These are phyloP conservation scores for Drosophila mettleri DNA, from an alignment of 2,888 invertebrate species.

Conservation along the genomic window DNA sequence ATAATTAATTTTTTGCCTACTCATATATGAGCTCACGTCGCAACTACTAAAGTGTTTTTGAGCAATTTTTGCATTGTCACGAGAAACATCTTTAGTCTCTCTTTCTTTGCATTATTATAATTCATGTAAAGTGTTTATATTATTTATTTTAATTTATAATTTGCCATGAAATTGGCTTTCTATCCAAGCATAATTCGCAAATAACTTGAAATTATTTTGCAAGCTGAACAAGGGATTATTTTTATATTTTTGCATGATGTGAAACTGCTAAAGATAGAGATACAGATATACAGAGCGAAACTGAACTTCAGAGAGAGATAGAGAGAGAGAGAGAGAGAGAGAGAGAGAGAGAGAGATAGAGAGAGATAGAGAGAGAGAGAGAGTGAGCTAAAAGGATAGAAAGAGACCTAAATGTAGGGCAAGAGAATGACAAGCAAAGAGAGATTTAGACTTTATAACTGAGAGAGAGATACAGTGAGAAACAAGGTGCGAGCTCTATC, in stretches of 20 bases:
- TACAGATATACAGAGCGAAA: no score
- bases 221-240: not conserved
- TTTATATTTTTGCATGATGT: no score
- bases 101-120: not conserved
- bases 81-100: not conserved
- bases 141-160: not conserved
- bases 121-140: not conserved
- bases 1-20: not conserved
- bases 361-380: no score
- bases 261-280: not conserved
- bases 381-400: no score
- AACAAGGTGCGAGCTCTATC: no score
- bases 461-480: no score
- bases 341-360: no score
- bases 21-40: not conserved
- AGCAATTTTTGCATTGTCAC: not conserved
- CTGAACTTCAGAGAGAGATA: not conserved
- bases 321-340: no score
- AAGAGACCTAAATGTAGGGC: no score
- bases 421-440: no score
- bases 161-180: not conserved
- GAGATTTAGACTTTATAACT: no score
- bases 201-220: not conserved
- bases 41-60: not conserved
- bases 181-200: not conserved